phyloP scores from a whole-genome alignment of 2,888 invertebrate species.

The Mythimna impura region DNA sequence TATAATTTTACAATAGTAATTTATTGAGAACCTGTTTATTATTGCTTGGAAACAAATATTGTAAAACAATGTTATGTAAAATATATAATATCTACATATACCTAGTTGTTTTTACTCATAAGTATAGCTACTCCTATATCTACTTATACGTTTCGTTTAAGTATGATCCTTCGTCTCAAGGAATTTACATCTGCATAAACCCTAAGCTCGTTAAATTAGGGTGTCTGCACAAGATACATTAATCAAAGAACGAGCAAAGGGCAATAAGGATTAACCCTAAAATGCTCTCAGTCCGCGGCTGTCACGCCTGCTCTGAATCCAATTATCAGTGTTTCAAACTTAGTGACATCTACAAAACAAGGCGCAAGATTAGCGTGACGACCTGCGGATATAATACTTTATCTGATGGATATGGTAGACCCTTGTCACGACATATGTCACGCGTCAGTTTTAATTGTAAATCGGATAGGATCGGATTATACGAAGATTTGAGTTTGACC shows the following conservation, averaged over 20 bases:
- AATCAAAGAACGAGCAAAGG: slow-evolving; percentile 25
- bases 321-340: slow-evolving; percentile 81
- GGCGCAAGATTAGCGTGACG: slow-evolving; percentile 60
- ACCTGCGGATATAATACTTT: slow-evolving; percentile 50
- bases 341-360: slow-evolving; percentile 80
- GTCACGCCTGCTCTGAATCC: slow-evolving; percentile 71
- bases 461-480: slow-evolving; percentile 63
- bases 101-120: slow-evolving; percentile 4
- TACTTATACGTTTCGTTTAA: not conserved
- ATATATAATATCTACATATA: slow-evolving; percentile 12
- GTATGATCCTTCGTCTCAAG: slow-evolving; percentile 8
- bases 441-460: slow-evolving; percentile 77
- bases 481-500: slow-evolving; percentile 46
- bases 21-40: slow-evolving; percentile 51
- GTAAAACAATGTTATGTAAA: slow-evolving; percentile 34
- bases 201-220: slow-evolving; percentile 18
- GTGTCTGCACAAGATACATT: slow-evolving; percentile 25
- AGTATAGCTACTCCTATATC: not conserved
- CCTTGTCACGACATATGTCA: slow-evolving; percentile 57
- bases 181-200: slow-evolving; percentile 6
- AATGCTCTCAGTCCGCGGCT: slow-evolving; percentile 38
- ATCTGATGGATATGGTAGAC: slow-evolving; percentile 42
- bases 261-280: slow-evolving; percentile 31
- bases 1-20: slow-evolving; percentile 52
- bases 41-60: slow-evolving; percentile 51